phyloP scores from a whole-genome alignment of 2,113 vertebrate species.

The Pomatostomus ruficeps region DNA sequence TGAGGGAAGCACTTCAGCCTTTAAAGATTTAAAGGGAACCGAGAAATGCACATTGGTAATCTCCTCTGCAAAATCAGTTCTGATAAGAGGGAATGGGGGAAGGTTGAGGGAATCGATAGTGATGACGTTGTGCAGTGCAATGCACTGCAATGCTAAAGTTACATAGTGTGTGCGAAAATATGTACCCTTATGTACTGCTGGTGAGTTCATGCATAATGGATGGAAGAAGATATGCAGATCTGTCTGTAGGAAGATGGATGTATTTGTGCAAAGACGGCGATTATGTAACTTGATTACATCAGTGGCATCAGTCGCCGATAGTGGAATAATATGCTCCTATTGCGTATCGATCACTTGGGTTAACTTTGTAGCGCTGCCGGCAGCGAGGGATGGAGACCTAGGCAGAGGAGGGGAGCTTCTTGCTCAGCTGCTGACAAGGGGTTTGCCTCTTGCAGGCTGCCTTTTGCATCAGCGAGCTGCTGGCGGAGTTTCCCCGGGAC shows the following conservation, averaged over 20 bases:
- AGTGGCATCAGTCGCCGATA: conserved; percentile 72
- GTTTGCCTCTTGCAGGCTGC: conserved; percentile 52
- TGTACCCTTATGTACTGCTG: conserved; percentile 66
- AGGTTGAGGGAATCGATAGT: conserved; percentile 59
- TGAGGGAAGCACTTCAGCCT: conserved; percentile 7
- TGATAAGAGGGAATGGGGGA: conserved; percentile 30
- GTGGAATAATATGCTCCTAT: conserved; percentile 58
- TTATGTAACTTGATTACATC: conserved; percentile 83
- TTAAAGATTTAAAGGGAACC: conserved; percentile 59
- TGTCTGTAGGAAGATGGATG: conserved; percentile 75
- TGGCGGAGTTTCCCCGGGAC: conserved; percentile 63
- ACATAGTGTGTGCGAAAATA: conserved; percentile 49
- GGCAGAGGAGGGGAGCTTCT: conserved; percentile 8
- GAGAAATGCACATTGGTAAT: conserved; percentile 34
- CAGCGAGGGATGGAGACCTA: conserved; percentile 21
- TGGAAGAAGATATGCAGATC: conserved; percentile 69
- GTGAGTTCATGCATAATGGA: conserved; percentile 72
- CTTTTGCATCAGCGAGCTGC: conserved; percentile 43
- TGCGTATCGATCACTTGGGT: conserved; percentile 49
- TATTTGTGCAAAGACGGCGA: conserved; percentile 72
- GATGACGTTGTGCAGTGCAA: conserved; percentile 71
- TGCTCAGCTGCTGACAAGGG: conserved; percentile 46
- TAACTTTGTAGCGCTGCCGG: conserved; percentile 68
- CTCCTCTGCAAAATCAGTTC: conserved; percentile 56
- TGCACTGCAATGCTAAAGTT: conserved; percentile 77